Evolutionary conservation across 2,888 invertebrate species (phyloP).

Genomic region (Drosophila longiperda): DNA sequence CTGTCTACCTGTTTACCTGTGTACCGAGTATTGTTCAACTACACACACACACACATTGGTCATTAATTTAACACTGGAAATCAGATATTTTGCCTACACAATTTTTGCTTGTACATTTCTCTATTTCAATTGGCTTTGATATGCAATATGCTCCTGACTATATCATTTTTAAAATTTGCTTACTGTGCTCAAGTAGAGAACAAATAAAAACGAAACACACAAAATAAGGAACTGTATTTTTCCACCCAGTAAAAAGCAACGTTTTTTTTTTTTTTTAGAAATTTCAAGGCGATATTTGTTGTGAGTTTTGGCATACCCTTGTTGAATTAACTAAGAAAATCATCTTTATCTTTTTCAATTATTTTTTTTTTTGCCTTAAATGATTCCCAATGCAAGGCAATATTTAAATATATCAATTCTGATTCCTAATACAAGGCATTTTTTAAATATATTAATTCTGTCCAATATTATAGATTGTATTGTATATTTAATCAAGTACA

Average conservation of each 20-base stretch:
- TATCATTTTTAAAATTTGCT: not conserved
- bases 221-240: not conserved
- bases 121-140: not conserved
- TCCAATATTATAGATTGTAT: not conserved
- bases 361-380: too few species aligned
- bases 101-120: not conserved
- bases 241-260: not conserved
- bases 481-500: not conserved
- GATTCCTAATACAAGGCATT: fast-evolving
- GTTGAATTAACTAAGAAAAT: too few species aligned
- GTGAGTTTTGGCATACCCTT: too few species aligned
- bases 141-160: not conserved
- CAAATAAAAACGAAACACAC: not conserved
- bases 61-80: not conserved
- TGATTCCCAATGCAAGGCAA: too few species aligned
- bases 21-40: not conserved
- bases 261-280: too few species aligned
- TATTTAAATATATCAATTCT: too few species aligned
- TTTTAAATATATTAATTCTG: not conserved
- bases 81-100: not conserved
- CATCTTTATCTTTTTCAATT: too few species aligned
- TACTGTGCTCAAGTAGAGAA: not conserved
- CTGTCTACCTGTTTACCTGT: not conserved
- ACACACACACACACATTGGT: not conserved
- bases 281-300: too few species aligned